Base-by-base conservation (phyloP, 1,140 invertebrate genomes). In the Archivesica marissinica region DNA sequence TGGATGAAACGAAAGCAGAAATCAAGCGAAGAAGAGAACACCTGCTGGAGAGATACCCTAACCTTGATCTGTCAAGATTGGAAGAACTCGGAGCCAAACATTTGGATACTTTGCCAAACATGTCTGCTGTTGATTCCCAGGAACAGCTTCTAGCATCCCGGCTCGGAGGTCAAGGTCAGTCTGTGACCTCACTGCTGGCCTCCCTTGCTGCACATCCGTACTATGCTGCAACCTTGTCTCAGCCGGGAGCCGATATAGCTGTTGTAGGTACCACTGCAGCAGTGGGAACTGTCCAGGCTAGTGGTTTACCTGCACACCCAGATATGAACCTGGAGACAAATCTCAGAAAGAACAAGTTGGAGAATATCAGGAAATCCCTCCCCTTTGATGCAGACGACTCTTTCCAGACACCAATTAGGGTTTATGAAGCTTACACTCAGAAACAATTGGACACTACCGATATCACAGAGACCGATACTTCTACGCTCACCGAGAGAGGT, bases 361-460 rank as follows among this genome's bases (percentile, higher is more conserved):
- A 89, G 44, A 83, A 80, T 54, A 80, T 90, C 1, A 75, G 89
- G 61, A 91, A 89, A 64, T 90, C 89, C 3, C 79, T 91, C 11
- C 88, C 89, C n/a, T 91, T 91, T 77, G 89, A 90, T 80, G 86
- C 39, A 47, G 86, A 89, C 83, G 88, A 89, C 28, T 80, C 88
- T 44, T 52, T 89, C 7, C 85, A 85, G 44, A 74, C 52, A 17
- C 83, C 39, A 20, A 38, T 72, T 6, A 50, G 44, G 80, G 70
- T 77, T 50, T 80, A 59, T 41, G 79, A 77, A 33, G 86, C 84
- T 30, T 56, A 81, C 50, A n/a, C 52, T 59, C 86, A 76, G 70
- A 88, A 33, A 41, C 35, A 28, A 23, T 72, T 74, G 30, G 66
- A 47, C 80, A 86, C 30, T 54, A 88, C 66, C 78, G 84, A 79